Evolutionary conservation across 2,113 vertebrate species (phyloP).

Genomic region (Amazona vittata): DNA sequence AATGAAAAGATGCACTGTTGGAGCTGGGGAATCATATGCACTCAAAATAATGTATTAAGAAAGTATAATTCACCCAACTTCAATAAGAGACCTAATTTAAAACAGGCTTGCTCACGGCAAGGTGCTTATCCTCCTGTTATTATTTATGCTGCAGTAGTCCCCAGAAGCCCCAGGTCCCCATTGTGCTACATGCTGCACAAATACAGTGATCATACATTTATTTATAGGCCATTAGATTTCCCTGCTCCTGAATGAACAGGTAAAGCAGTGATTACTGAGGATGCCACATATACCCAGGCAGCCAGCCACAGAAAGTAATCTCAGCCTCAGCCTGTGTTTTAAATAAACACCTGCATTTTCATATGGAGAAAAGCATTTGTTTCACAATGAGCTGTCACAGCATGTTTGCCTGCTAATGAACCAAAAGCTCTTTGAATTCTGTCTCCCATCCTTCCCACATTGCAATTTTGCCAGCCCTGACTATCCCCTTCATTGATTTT

Average conservation of each 20-base stretch:
- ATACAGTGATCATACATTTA: neutral
- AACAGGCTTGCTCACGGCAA: neutral
- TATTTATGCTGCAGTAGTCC: neutral
- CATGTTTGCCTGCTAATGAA: slow-evolving; percentile 48
- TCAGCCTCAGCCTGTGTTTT: slow-evolving; percentile 18
- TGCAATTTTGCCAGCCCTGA: neutral
- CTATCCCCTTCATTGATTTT: neutral
- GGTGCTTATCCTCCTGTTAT: neutral
- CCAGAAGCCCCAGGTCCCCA: neutral
- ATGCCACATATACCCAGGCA: neutral
- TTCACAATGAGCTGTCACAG: slow-evolving; percentile 52
- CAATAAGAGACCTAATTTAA: neutral
- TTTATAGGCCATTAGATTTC: neutral
- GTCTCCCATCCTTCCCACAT: neutral
- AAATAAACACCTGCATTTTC: slow-evolving; percentile 55
- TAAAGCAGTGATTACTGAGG: neutral
- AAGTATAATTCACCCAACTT: neutral
- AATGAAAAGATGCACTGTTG: neutral
- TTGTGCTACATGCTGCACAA: neutral
- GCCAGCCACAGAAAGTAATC: slow-evolving; percentile 37
- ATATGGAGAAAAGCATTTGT: slow-evolving; percentile 35
- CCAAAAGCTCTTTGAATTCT: slow-evolving; percentile 38
- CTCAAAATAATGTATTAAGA: neutral
- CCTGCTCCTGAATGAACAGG: neutral
- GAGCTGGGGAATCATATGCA: neutral